Evolutionary conservation across 2,888 invertebrate genomes (phyloP).

Genomic region (Habroteleia sp.): DNA sequence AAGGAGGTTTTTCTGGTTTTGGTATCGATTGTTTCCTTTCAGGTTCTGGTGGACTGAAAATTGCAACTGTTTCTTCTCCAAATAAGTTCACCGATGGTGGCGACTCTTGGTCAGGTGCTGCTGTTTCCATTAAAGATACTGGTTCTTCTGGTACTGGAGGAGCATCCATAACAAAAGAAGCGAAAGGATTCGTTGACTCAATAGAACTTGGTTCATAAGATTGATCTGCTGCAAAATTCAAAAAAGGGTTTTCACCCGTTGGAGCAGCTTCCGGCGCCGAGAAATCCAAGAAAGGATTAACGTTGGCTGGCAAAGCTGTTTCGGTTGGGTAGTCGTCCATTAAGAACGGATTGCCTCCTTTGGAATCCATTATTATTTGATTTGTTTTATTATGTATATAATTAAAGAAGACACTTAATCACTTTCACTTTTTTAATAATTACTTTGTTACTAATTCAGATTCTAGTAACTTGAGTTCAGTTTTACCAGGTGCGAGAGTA

Average conservation of each 20-base stretch:
- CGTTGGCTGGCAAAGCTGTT: constrained; percentile 83
- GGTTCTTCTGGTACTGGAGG: constrained; percentile 62
- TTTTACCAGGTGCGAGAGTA: constrained; percentile 87
- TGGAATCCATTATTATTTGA: constrained; percentile 82
- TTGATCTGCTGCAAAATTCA: constrained; percentile 72
- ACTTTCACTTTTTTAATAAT: constrained; percentile 30
- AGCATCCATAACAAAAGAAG: constrained; percentile 74
- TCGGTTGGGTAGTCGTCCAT: constrained; percentile 85
- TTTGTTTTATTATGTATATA: not conserved
- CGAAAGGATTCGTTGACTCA: constrained; percentile 80
- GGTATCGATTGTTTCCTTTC: constrained; percentile 43
- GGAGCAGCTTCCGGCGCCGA: constrained; percentile 71
- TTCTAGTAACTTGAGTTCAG: constrained; percentile 89
- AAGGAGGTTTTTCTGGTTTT: constrained; percentile 57
- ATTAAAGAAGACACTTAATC: constrained; percentile 15
- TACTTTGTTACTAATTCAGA: constrained; percentile 85
- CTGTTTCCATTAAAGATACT: constrained; percentile 42
- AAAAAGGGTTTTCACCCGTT: constrained; percentile 80
- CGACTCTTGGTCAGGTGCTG: constrained; percentile 49
- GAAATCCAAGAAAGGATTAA: constrained; percentile 87
- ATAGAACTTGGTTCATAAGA: constrained; percentile 68
- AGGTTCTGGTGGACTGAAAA: constrained; percentile 30
- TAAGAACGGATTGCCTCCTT: constrained; percentile 89
- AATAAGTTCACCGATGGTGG: constrained; percentile 59
- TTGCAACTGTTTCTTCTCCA: constrained; percentile 51